Base-by-base conservation (phyloP, 1,140 invertebrate genomes). In the Triops longicaudatus region DNA sequence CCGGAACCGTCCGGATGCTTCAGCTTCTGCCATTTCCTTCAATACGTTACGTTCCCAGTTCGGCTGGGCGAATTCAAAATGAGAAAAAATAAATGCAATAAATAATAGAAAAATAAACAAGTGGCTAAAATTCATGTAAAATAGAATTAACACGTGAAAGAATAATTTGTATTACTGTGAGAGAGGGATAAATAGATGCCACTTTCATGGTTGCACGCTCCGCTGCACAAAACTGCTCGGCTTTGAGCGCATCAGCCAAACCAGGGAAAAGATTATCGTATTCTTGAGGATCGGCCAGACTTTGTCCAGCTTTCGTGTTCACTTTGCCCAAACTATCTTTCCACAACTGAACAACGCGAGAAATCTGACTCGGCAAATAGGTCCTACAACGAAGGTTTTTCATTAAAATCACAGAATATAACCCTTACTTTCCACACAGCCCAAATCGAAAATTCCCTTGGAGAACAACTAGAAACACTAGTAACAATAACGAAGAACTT, bases 211-310 rank as follows among this genome's bases (percentile, higher is more conserved):
- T 85, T 78, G 89, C 86, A 2, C 50, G 50, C n/a, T 63, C 50
- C 27, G 85, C 83, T 73, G 85, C 83, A 50, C 92, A 81, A 81
- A 87, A 92, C 78, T 90, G 86, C 84, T 97, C 93, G 0, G 91
- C 89, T 81, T 90, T 90, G 1, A 96, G 82, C 0, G 91, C 87
- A 79, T 96, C 91, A 72, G 85, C 85, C 76, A 92, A 90, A 2
- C 93, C 94, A 1, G 96, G 95, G 83, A 99, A 99, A 43, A 99
- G 86, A 87, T 99, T 99, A 82, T 97, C 94, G 83, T 99, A 99
- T 80, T 98, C 91, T 71, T 90, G 88, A 0, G 97, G 98, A 88
- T 98, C 95, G 9, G 98, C 98, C 71, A 99, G 85, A 74, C 94
- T 94, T 82, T 97, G 93, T 1, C 94, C 94, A 0, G 94, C 92